phyloP scores from a whole-genome alignment of 2,113 vertebrate genomes.

The Hyla sarda region DNA sequence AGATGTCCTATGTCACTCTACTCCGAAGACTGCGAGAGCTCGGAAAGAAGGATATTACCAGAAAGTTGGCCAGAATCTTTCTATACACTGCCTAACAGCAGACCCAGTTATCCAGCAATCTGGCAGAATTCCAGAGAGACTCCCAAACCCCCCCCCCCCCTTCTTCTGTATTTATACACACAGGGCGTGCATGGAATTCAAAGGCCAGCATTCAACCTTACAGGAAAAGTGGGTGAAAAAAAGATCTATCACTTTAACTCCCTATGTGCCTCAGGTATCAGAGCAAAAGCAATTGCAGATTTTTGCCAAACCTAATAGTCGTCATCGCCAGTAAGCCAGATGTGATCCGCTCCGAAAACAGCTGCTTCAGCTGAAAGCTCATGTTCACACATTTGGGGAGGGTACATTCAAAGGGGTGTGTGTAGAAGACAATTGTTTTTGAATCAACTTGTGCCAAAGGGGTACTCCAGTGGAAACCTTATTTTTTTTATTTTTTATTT shows the following conservation, averaged over 20 bases:
- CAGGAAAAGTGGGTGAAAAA: conserved; percentile 51
- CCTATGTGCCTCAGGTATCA: background rate
- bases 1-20: background rate
- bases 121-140: conserved; percentile 47
- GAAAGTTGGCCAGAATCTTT: conserved; percentile 20
- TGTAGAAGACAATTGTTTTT: too few relatives aligned
- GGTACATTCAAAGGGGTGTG: too few relatives aligned
- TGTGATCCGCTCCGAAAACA: background rate
- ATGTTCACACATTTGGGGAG: background rate
- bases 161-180: conserved; percentile 37
- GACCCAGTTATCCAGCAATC: conserved; percentile 51
- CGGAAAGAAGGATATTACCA: conserved; percentile 13
- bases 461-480: too few relatives aligned
- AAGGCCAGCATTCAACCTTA: conserved; percentile 53
- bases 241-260: conserved; percentile 39
- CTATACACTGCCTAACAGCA: conserved; percentile 37
- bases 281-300: background rate
- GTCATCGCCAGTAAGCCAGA: background rate
- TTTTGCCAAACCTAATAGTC: background rate
- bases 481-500: too few relatives aligned
- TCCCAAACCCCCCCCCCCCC: conserved; percentile 5
- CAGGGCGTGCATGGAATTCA: conserved; percentile 58
- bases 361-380: background rate
- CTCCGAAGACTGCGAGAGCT: background rate
- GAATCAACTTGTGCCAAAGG: too few relatives aligned